Conservation (phyloP, 2,797 vertebrate species). For the Pipistrellus kuhlii region DNA sequence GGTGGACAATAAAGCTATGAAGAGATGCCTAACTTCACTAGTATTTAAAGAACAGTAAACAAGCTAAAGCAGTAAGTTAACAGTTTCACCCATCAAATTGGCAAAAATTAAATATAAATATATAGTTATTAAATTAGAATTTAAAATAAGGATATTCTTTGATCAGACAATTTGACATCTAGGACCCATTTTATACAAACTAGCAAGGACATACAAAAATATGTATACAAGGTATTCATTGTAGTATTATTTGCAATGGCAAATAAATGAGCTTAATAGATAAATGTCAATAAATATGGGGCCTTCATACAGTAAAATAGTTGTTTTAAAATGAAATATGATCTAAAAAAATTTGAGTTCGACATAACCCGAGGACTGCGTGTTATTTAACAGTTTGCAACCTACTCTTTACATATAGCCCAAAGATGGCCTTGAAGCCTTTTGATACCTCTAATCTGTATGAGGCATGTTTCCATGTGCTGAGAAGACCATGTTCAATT, state of each 20-base stretch:
- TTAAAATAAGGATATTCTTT: background rate
- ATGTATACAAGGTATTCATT: background rate
- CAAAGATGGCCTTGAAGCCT: background rate
- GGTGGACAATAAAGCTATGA: background rate
- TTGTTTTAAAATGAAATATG: background rate
- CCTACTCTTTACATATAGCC: background rate
- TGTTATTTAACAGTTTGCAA: background rate
- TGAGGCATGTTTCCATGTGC: background rate
- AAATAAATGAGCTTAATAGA: constrained; percentile 24
- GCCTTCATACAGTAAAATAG: background rate
- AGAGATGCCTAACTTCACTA: background rate
- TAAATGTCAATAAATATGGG: constrained; percentile 13
- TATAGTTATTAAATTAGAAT: constrained; percentile 18
- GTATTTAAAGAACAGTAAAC: background rate
- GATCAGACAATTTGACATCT: background rate
- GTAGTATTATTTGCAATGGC: background rate
- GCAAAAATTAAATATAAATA: background rate
- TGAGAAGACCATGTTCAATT: background rate
- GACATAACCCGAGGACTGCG: no score
- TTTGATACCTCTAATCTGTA: background rate
- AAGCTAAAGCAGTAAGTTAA: background rate
- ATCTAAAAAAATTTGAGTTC: background rate
- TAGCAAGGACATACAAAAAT: background rate
- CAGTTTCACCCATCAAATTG: background rate
- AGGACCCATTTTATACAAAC: background rate